Base-by-base conservation (phyloP, 2,797 vertebrate species). In the Euphonia xanthogaster region DNA sequence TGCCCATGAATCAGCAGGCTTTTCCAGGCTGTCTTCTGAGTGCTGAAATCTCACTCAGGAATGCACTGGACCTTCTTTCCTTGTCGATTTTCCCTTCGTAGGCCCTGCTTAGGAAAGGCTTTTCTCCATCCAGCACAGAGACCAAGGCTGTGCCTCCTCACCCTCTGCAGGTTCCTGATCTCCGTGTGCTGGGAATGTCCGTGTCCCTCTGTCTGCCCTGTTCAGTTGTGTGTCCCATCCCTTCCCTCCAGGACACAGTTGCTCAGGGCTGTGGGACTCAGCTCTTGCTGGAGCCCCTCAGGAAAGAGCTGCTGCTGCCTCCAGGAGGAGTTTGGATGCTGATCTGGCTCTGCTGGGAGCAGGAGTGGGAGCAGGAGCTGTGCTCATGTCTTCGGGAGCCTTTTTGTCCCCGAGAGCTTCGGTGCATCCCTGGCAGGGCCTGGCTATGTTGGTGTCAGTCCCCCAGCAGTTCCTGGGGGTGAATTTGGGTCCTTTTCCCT, bases 191-290 rank as follows among this genome's bases (percentile, higher is more conserved):
- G 57, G 37, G 39, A 22, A 14, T 42, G 75, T 45, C 35, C 8
- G 0, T 24, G 30, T 39, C 55, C 61, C 2, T n/a, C 5, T 10
- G 19, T 67, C 55, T 2, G 1, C 27, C 35, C 58, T 19, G n/a
- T 12, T 17, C 12, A 5, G 23, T 3, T 67, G 8, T 44, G 60
- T 30, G 13, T 72, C 50, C 57, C 20, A 6, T 75, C 44, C 23
- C 20, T 55, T 23, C 68, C 55, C 44, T 28, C 22, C 39, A 40
- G 73, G 55, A 21, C 2, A 20, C 40, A 21, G 16, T 60, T 80
- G 39, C 13, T 40, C 35, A 33, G 39, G 28, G 42, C 74, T 42
- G 22, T 0, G 2, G n/a, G 20, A 20, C 31, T 73, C 68, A 53
- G 51, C 23, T 89, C 57, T 25, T 8, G 25, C 25, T 3, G 30